These are phyloP conservation scores for Ceratotherium simum DNA, from an alignment of 2,113 vertebrate genomes.

Conservation along the genomic window DNA sequence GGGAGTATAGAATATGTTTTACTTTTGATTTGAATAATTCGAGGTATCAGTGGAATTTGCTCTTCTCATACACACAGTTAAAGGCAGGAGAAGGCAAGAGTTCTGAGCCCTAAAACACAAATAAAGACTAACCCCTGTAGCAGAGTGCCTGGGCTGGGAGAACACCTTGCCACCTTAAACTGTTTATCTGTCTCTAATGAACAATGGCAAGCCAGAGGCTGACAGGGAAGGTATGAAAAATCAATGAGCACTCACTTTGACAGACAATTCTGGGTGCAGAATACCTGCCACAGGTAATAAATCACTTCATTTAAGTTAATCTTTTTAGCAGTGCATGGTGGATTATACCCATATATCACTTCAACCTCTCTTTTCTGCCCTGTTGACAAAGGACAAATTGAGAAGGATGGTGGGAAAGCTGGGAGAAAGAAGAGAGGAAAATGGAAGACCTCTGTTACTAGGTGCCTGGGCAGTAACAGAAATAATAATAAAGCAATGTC, in stretches of 20 bases:
- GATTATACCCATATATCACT: slow-evolving; percentile 55
- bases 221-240: slow-evolving; percentile 43
- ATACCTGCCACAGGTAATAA: slow-evolving; percentile 62
- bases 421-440: background rate
- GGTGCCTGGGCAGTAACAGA: background rate
- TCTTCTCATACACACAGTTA: background rate
- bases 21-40: slow-evolving; percentile 10
- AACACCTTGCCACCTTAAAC: background rate
- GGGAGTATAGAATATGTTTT: background rate
- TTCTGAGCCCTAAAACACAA: background rate
- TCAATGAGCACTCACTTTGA: slow-evolving; percentile 30
- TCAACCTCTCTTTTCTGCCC: slow-evolving; percentile 60
- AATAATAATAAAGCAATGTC: background rate
- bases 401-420: slow-evolving; percentile 54
- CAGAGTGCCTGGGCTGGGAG: background rate
- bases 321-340: slow-evolving; percentile 54
- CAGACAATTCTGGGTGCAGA: slow-evolving; percentile 43
- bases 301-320: slow-evolving; percentile 65
- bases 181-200: background rate
- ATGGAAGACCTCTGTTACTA: background rate
- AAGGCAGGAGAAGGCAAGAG: background rate
- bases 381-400: slow-evolving; percentile 67
- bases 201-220: background rate
- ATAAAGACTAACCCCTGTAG: background rate
- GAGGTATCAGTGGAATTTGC: background rate